These are phyloP conservation scores for Clinocottus analis DNA, from an alignment of 2,113 vertebrate species.

Conservation along the genomic window DNA sequence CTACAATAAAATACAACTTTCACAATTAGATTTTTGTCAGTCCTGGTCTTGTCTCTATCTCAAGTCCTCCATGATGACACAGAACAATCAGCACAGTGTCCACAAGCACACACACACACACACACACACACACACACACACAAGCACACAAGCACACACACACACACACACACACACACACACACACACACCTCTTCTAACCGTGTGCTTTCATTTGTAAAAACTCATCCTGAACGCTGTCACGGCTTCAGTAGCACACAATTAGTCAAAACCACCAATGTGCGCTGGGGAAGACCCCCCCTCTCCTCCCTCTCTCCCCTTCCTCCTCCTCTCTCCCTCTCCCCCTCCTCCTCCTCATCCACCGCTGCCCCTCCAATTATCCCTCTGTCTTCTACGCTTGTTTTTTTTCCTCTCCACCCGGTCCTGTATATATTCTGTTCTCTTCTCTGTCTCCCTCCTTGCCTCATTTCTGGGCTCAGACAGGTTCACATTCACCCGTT, in stretches of 20 bases:
- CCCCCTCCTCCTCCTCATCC: neutral
- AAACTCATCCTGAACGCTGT: conserved; percentile 36
- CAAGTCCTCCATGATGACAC: neutral
- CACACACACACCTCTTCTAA: neutral
- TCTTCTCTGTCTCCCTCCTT: neutral
- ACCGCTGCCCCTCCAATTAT: conserved; percentile 23
- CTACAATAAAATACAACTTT: neutral
- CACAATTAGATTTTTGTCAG: neutral
- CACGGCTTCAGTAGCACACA: conserved; percentile 36
- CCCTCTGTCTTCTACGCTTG: conserved; percentile 13
- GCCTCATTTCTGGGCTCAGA: neutral
- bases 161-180: conserved; percentile 7
- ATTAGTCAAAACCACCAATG: conserved; percentile 46
- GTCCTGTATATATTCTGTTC: neutral
- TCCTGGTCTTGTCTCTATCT: neutral
- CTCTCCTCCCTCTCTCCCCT: neutral
- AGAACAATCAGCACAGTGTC: neutral
- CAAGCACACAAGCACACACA: conserved; percentile 3
- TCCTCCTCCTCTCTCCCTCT: neutral
- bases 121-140: conserved; percentile 5
- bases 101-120: neutral
- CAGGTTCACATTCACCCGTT: conserved; percentile 3
- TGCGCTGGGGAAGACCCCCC: neutral
- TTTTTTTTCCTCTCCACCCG: neutral
- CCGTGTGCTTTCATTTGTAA: conserved; percentile 44